phyloP scores from a whole-genome alignment of 2,113 vertebrate genomes.

The Psammodynastes pulverulentus region DNA sequence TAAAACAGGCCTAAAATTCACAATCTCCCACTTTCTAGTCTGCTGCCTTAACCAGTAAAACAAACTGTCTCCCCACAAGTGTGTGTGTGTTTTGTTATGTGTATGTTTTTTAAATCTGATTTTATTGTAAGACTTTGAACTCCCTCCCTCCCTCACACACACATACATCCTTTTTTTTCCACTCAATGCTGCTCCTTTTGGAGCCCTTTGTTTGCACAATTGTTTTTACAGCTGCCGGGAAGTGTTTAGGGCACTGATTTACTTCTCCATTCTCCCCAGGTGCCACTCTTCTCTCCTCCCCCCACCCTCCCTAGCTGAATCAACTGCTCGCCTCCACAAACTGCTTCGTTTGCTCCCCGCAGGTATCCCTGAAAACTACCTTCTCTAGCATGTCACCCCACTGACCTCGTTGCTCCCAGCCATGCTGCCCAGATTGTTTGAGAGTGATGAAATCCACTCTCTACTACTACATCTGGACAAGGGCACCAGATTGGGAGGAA shows the following conservation, averaged over 20 bases:
- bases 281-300: constrained; percentile 1
- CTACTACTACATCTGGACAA: background rate
- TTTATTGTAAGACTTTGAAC: constrained; percentile 8
- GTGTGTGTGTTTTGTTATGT: background rate
- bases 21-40: background rate
- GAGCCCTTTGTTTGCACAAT: constrained; percentile 53
- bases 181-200: constrained; percentile 41
- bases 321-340: background rate
- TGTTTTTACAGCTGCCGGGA: constrained; percentile 68
- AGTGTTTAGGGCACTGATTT: constrained; percentile 57
- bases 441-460: background rate
- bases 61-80: background rate
- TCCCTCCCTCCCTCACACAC: background rate
- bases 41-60: background rate
- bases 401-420: background rate
- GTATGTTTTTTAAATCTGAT: background rate
- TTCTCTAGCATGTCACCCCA: background rate
- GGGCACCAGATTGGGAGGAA: background rate
- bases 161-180: background rate
- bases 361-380: background rate
- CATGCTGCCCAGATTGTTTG: background rate
- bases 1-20: background rate
- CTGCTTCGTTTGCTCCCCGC: background rate
- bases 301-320: background rate
- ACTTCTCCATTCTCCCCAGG: constrained; percentile 58